Base-by-base conservation (phyloP, 2,113 vertebrate species). In the Cranoglanis bouderius region DNA sequence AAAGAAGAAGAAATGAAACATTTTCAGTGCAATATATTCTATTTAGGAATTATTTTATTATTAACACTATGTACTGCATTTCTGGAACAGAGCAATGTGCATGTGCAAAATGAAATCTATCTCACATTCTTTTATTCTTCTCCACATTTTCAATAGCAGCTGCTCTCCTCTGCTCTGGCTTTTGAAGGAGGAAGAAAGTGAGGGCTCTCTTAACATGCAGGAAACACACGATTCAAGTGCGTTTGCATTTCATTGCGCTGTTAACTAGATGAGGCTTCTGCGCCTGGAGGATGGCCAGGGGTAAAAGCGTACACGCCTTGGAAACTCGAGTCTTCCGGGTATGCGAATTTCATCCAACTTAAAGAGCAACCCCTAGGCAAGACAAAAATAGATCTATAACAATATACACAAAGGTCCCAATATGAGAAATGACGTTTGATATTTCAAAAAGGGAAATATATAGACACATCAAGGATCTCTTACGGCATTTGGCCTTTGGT, bases 271-370 rank as follows among this genome's bases (percentile, higher is more conserved):
- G 83, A 38, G 83, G 70, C 82, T 59, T 35, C 57, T 84, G 43
- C 5, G 90, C 89, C 84, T 91, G 82, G 90, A 91, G 91, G 92
- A 92, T 51, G 88, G 89, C 89, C 80, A 55, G 19, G 92, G 92
- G 94, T 94, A 92, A 94, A 95, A 93, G 91, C 59, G 72, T 53
- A 87, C 90, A 87, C 40, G 78, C 90, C 92, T 29, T 83, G 85
- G 88, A 91, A 92, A 19, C 9, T 92, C 84, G 90, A 21, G 90
- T 91, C 92, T 90, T 53, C 49, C 85, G 92, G 91, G 91, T 70
- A 85, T 90, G 89, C 89, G 89, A 89, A 93, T 93, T 94, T 94
- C 91, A 95, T 94, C 93, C 92, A 90, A 90, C 91, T 93, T 91
- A 92, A 88, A 90, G 85, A 92, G 78, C 85, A 88, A 89, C 88